phyloP scores from a whole-genome alignment of 1,140 invertebrate species.

The Dryas iulia region DNA sequence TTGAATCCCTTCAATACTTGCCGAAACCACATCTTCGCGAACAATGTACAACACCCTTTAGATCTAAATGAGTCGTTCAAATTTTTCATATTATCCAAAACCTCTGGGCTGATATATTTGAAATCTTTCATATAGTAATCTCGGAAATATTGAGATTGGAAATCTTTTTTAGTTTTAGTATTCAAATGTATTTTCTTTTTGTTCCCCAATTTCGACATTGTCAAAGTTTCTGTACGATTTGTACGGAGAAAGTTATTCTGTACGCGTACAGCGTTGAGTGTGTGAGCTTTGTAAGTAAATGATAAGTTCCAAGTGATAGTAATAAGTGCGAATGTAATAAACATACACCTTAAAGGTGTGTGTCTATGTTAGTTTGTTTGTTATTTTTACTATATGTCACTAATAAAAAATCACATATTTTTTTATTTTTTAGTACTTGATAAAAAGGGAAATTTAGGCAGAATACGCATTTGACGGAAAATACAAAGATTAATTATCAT shows the following conservation, averaged over 20 bases:
- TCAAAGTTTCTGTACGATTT: not conserved
- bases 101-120: slow-evolving; percentile 55
- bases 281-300: not conserved
- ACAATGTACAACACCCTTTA: slow-evolving; percentile 35
- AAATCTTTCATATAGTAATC: slow-evolving; percentile 65
- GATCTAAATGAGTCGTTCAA: slow-evolving; percentile 29
- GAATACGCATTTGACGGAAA: too few species aligned
- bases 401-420: too few species aligned
- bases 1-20: slow-evolving; percentile 60
- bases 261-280: not conserved
- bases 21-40: slow-evolving; percentile 52
- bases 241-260: not conserved
- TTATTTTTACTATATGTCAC: too few species aligned
- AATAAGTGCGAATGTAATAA: not conserved
- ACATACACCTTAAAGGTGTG: not conserved
- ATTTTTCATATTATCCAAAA: slow-evolving; percentile 34
- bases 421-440: too few species aligned
- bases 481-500: too few species aligned
- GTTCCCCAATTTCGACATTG: slow-evolving; percentile 30
- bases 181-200: slow-evolving; percentile 10
- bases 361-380: not conserved
- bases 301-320: not conserved
- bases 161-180: slow-evolving; percentile 12
- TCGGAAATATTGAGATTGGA: slow-evolving; percentile 39
- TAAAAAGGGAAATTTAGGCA: too few species aligned